These are phyloP conservation scores for Copsychus sechellarum DNA, from an alignment of 2,113 vertebrate species.

Conservation along the genomic window DNA sequence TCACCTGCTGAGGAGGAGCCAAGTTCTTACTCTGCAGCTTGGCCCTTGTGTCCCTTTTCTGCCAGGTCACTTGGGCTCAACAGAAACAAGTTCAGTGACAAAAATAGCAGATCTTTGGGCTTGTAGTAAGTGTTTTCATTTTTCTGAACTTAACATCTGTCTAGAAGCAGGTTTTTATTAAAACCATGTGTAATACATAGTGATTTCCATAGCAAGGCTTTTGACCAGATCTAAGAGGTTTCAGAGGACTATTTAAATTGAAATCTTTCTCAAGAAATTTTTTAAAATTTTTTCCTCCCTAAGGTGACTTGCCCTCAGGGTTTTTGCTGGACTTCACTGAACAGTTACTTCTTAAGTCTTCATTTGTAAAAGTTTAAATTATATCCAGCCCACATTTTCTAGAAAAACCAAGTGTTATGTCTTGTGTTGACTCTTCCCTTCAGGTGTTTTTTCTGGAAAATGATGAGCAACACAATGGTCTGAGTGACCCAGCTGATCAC, in stretches of 20 bases:
- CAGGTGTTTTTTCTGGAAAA: conserved; percentile 97
- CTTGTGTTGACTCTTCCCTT: background rate
- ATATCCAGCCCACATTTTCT: background rate
- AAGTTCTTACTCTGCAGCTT: background rate
- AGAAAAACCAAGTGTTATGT: background rate
- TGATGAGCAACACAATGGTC: conserved; percentile 87
- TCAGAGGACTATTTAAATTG: background rate
- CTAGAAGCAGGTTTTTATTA: background rate
- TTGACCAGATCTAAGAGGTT: background rate
- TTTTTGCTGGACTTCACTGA: background rate
- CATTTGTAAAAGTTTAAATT: background rate
- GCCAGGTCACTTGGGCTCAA: background rate
- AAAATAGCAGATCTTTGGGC: fast-evolving
- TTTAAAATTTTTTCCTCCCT: fast-evolving
- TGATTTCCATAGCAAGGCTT: background rate
- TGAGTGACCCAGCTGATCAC: conserved; percentile 95
- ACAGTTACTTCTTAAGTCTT: background rate
- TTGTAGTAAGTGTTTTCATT: background rate
- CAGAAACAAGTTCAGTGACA: background rate
- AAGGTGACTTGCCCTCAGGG: background rate
- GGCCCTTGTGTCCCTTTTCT: fast-evolving
- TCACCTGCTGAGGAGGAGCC: background rate
- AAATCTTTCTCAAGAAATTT: background rate
- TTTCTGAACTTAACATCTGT: background rate
- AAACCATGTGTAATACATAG: background rate